Evolutionary conservation across 1,140 invertebrate species (phyloP).

Genomic region (Hylyphantes graminicola): DNA sequence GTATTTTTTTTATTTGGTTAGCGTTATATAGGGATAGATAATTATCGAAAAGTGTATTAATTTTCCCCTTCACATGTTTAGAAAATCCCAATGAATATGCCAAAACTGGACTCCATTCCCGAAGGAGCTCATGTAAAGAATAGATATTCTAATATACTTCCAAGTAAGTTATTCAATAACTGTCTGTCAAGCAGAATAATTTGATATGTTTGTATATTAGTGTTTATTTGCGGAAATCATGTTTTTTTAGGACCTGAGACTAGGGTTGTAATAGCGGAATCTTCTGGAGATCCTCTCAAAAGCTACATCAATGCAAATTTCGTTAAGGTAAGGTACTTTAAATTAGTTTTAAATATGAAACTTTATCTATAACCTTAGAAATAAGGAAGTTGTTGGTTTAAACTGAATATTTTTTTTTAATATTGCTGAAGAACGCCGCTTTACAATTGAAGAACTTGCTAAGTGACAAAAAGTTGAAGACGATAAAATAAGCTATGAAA

Average conservation of each 20-base stretch:
- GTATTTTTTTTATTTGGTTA: no score
- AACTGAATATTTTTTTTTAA: neutral
- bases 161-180: slow-evolving; percentile 30
- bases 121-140: slow-evolving; percentile 55
- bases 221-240: neutral
- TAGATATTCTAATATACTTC: slow-evolving; percentile 56
- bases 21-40: no score
- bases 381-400: no score
- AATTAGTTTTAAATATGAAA: no score
- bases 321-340: slow-evolving; percentile 37
- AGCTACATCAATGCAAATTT: slow-evolving; percentile 55
- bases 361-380: no score
- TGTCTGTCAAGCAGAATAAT: neutral
- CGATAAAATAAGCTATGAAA: no score
- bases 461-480: no score
- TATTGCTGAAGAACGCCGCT: no score
- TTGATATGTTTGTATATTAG: no score
- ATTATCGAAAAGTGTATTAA: no score
- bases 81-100: slow-evolving; percentile 57
- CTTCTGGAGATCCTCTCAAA: slow-evolving; percentile 46
- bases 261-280: slow-evolving; percentile 39
- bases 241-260: slow-evolving; percentile 37
- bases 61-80: neutral
- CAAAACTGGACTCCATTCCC: slow-evolving; percentile 49
- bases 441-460: no score